Percentiles rank a stretch among this genome's conserved stretches.
Conservation (phyloP, 2,888 invertebrate genomes). For the Zaprionus lineosus region DNA sequence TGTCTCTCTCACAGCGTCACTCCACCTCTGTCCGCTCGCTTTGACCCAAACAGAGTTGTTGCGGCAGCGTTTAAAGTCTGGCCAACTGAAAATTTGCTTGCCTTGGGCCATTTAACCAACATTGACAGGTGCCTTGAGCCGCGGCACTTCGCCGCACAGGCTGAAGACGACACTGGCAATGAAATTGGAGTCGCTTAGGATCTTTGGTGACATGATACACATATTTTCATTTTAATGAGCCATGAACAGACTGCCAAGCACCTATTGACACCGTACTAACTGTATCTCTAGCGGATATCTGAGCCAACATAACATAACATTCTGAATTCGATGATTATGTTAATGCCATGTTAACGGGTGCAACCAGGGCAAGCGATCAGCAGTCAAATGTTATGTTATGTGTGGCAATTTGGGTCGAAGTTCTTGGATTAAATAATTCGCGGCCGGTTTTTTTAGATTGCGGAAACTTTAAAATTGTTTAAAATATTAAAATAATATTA, state of each 20-base stretch:
- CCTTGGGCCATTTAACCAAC: slow-evolving; percentile 59
- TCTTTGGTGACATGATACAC: slow-evolving; percentile 25
- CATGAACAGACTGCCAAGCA: slow-evolving; percentile 25
- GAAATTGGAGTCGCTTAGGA: slow-evolving; percentile 37
- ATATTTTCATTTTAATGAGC: slow-evolving; percentile 36
- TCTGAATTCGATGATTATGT: slow-evolving; percentile 12
- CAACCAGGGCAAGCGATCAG: slow-evolving; percentile 5
- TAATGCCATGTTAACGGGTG: slow-evolving; percentile 12
- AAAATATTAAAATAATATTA: too few relatives aligned
- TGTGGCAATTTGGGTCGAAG: too few relatives aligned
- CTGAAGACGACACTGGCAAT: slow-evolving; percentile 37
- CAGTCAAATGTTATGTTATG: too few relatives aligned
- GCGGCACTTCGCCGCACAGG: slow-evolving; percentile 14
- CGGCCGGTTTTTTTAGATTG: too few relatives aligned
- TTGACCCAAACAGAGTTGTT: slow-evolving; percentile 45
- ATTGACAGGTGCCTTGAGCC: slow-evolving; percentile 46
- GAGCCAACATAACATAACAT: slow-evolving; percentile 1
- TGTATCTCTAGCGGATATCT: slow-evolving; percentile 24
- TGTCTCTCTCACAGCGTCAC: neutral
- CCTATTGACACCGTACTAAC: slow-evolving; percentile 33
- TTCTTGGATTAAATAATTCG: too few relatives aligned
- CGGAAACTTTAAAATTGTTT: too few relatives aligned
- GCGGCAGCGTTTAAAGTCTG: slow-evolving; percentile 50
- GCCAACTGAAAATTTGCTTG: slow-evolving; percentile 52
- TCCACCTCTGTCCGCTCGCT: too few relatives aligned